These are phyloP conservation scores for Stratiomys singularior DNA, from an alignment of 2,888 invertebrate genomes.

Conservation along the genomic window DNA sequence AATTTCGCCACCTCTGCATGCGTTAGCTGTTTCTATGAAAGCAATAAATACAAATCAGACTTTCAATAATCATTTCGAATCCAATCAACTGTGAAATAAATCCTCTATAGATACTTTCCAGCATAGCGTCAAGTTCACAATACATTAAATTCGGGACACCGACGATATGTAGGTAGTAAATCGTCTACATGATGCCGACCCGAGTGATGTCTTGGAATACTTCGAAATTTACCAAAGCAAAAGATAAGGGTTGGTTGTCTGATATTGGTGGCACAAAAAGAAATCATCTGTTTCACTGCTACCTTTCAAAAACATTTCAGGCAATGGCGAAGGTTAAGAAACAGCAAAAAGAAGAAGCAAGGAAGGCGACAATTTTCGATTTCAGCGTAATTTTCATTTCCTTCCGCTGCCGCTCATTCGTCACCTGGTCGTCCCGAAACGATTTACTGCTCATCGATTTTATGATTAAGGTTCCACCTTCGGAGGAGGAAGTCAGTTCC, in stretches of 20 bases:
- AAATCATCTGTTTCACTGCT: not conserved
- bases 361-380: conserved; percentile 41
- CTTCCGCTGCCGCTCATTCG: conserved; percentile 26
- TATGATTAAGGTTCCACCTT: conserved; percentile 26
- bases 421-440: conserved; percentile 11
- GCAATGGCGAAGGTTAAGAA: not conserved
- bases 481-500: not conserved
- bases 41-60: conserved; percentile 36
- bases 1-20: not conserved
- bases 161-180: conserved; percentile 24
- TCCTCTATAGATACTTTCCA: conserved; percentile 16
- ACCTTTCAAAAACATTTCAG: not conserved
- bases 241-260: not conserved
- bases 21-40: not conserved
- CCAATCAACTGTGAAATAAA: conserved; percentile 42
- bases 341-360: not conserved
- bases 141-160: conserved; percentile 24
- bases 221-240: not conserved
- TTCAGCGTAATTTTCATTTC: conserved; percentile 37
- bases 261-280: not conserved
- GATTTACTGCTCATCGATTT: conserved; percentile 32
- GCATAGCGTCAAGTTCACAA: conserved; percentile 5
- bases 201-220: not conserved
- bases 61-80: conserved; percentile 36
- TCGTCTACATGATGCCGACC: not conserved